A percentile compares a stretch with the other conserved stretches of the same genome.
phyloP scores from a whole-genome alignment of 2,113 vertebrate species.

The Meleagris gallopavo region DNA sequence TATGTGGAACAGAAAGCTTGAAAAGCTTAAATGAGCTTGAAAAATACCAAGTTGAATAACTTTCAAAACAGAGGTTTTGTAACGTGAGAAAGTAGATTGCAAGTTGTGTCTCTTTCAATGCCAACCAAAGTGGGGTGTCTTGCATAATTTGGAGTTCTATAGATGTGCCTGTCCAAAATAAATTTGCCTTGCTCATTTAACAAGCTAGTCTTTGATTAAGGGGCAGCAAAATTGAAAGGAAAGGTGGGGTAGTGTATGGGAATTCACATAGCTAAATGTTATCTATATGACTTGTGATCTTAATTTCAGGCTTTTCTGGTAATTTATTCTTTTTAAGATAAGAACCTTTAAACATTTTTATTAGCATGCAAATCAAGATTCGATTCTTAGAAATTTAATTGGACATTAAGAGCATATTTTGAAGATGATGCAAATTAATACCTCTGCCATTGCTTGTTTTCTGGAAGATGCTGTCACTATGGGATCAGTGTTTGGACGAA shows the following conservation, averaged over 20 bases:
- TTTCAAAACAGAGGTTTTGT: slow-evolving; percentile 19
- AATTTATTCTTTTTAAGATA: background rate
- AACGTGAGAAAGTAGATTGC: background rate
- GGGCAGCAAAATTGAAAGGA: background rate
- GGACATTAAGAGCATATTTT: background rate
- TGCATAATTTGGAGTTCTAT: background rate
- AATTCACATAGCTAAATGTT: background rate
- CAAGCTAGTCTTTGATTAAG: background rate
- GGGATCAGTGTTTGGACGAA: slow-evolving; percentile 97
- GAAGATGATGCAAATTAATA: background rate
- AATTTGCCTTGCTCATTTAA: background rate
- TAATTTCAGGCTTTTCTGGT: background rate
- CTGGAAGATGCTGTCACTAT: slow-evolving; percentile 93
- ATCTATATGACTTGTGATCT: background rate
- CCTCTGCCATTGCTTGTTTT: background rate
- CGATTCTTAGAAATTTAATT: background rate
- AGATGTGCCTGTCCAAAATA: background rate
- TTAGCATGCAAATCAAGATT: background rate
- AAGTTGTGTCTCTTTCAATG: background rate
- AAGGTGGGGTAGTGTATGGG: background rate
- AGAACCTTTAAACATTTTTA: background rate
- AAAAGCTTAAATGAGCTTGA: background rate
- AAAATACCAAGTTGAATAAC: background rate
- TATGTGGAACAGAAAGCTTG: background rate
- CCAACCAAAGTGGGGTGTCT: background rate